These are phyloP conservation scores for Telmatochromis sp. DNA, from an alignment of 2,113 vertebrate species.

Conservation along the genomic window DNA sequence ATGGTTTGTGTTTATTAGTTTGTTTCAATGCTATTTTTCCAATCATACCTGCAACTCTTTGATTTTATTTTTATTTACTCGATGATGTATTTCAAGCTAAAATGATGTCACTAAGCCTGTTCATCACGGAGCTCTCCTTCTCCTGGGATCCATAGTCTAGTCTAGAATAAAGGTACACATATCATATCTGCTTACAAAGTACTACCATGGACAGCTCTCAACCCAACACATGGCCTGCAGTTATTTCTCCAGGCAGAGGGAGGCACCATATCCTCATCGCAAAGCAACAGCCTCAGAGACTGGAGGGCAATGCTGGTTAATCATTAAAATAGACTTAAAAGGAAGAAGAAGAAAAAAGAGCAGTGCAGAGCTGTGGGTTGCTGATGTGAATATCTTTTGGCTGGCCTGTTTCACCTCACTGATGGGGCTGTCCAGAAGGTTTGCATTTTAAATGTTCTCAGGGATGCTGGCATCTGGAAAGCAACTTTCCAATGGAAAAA, in stretches of 20 bases:
- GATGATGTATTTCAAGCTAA: constrained; percentile 34
- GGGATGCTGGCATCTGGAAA: constrained; percentile 73
- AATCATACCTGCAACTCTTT: constrained; percentile 7
- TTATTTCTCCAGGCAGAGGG: constrained; percentile 23
- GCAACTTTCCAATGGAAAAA: constrained; percentile 58
- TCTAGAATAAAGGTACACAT: background rate
- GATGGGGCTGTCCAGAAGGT: constrained; percentile 33
- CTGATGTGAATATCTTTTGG: constrained; percentile 28
- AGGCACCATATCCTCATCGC: constrained; percentile 35
- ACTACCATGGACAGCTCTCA: constrained; percentile 49
- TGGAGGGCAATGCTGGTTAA: background rate
- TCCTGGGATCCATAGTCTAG: constrained; percentile 16
- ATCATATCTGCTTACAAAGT: background rate
- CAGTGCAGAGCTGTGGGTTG: constrained; percentile 17
- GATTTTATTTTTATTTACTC: constrained; percentile 41
- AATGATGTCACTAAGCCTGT: constrained; percentile 35
- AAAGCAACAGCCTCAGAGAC: background rate
- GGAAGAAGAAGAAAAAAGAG: background rate
- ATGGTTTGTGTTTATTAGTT: constrained; percentile 55
- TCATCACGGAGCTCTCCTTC: constrained; percentile 13
- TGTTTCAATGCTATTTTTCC: constrained; percentile 37
- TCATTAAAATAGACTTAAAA: background rate
- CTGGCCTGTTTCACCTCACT: constrained; percentile 5
- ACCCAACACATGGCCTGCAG: constrained; percentile 43
- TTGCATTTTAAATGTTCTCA: constrained; percentile 67